These are phyloP conservation scores for Melieria omissa DNA, from an alignment of 2,888 invertebrate genomes.

Conservation along the genomic window DNA sequence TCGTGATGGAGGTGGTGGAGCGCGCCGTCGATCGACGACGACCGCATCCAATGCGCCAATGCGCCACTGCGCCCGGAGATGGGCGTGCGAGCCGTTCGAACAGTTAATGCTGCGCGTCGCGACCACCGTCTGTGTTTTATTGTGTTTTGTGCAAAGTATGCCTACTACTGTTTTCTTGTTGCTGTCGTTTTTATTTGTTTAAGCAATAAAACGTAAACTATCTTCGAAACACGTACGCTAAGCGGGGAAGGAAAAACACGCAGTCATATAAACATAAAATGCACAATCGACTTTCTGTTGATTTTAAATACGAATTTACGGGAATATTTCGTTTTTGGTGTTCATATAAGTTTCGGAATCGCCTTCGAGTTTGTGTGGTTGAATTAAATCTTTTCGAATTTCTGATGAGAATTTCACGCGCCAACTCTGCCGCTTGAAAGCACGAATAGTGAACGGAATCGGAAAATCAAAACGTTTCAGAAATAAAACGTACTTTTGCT, in stretches of 20 bases:
- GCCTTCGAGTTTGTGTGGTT: neutral
- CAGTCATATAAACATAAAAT: neutral
- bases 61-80: too few relatives aligned
- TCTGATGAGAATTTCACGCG: too few relatives aligned
- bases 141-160: conserved; percentile 9
- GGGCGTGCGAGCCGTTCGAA: too few relatives aligned
- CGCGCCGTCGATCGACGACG: conserved; percentile 1
- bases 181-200: neutral
- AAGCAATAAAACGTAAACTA: neutral
- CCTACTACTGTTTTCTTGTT: conserved; percentile 4
- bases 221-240: neutral
- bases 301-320: neutral
- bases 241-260: neutral
- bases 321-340: neutral
- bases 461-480: neutral
- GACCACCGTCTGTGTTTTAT: neutral
- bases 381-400: too few relatives aligned
- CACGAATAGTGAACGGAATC: neutral
- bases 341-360: neutral
- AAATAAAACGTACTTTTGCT: conserved; percentile 7
- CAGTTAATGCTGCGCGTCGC: neutral
- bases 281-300: neutral
- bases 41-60: neutral
- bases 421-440: neutral
- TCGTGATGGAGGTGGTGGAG: neutral